Evolutionary conservation across 2,888 invertebrate genomes (phyloP).

Genomic region (Ellobium chinense): DNA sequence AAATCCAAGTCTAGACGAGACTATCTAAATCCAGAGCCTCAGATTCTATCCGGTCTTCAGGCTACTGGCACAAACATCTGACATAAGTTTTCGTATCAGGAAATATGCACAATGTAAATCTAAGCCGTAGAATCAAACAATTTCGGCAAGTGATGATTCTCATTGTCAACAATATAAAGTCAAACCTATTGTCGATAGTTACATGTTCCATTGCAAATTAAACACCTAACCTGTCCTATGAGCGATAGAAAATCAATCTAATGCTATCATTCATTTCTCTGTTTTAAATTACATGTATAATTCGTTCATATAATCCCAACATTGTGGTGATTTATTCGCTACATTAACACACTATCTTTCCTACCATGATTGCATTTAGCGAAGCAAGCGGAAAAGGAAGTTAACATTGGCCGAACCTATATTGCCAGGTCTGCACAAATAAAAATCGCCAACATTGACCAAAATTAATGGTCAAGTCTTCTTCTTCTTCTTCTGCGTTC

Average conservation of each 20-base stretch:
- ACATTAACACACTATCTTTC: neutral
- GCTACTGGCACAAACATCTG: no score
- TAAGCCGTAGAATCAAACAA: no score
- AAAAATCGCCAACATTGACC: no score
- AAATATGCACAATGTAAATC: no score
- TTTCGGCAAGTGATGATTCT: no score
- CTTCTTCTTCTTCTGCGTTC: neutral
- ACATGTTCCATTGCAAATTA: neutral
- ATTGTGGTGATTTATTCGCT: neutral
- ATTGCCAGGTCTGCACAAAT: neutral
- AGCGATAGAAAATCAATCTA: neutral
- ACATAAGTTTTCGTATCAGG: no score
- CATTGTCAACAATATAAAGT: no score
- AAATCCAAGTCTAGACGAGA: no score
- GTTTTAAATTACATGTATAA: neutral
- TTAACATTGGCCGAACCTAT: neutral
- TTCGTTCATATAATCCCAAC: neutral
- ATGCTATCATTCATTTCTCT: neutral
- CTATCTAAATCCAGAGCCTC: no score
- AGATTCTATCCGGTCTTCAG: no score
- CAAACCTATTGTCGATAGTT: neutral
- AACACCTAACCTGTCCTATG: neutral
- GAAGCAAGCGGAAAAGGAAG: conserved; percentile 27
- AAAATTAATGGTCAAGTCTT: no score
- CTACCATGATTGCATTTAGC: conserved; percentile 15